Base-by-base conservation (phyloP, 2,113 vertebrate species). In the Heliornis fulica region DNA sequence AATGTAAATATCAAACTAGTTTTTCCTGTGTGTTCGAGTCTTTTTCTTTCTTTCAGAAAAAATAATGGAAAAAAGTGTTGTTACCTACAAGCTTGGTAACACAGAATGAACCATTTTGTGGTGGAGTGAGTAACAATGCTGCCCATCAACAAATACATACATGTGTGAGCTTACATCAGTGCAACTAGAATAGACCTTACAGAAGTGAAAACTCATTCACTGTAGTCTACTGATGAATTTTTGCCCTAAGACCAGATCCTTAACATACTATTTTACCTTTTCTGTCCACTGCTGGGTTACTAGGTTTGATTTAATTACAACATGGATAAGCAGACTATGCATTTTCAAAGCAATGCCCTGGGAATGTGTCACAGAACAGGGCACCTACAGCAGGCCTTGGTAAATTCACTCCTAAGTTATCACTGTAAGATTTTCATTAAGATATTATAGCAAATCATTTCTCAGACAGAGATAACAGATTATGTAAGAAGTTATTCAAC, bases 401-500 rank as follows among this genome's bases (percentile, higher is more conserved):
- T 53, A 89, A 85, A 70, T 78, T 86, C 57, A 43, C 17, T 91
- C 17, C 15, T 45, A 61, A 83, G 5, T 40, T 77, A 36, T 50
- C 16, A 32, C 26, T 82, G 84, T 13, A 72, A 36, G 60, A 83
- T 91, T 88, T 87, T 26, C 41, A 32, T 76, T 78, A 77, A 77
- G n/a, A 78, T 66, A 56, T 83, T 77, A 69, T 31, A 70, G 50
- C 46, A 86, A 74, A 54, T 63, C 14, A 92, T 90, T 94, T 88
- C 76, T 36, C 61, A 77, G 56, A 32, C 31, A 11, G 1, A 71
- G 38, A 59, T 31, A 85, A 26, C 50, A n/a, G 61, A 45, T 87
- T 87, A 80, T 64, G 54, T 82, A 85, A 75, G 57, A 41, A 78
- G 46, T 56, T 66, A 91, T 20, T 95, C 72, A 89, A 19, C 69